A percentile compares a stretch with the other conserved stretches of the same genome.
Conservation (phyloP, 1,140 invertebrate genomes). For the Drosophila cardini region DNA sequence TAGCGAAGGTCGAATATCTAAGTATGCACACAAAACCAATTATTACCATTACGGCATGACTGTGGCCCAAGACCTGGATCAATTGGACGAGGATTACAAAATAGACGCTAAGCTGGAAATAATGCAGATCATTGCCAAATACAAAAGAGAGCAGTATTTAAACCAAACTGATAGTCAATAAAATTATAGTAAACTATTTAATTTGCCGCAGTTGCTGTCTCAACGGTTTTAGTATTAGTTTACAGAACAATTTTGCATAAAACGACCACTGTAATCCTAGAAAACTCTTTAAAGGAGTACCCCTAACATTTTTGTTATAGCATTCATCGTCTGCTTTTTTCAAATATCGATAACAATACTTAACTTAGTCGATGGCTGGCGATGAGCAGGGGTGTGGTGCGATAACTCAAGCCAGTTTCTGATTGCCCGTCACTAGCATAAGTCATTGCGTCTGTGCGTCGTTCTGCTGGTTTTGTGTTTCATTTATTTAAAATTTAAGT, state of each 20-base stretch:
- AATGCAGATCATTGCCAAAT: constrained; percentile 53
- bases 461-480: constrained; percentile 52
- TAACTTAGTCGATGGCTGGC: background rate
- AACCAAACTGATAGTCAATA: constrained; percentile 25
- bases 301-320: too few relatives aligned
- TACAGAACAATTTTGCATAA: too few relatives aligned
- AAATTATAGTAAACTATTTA: background rate
- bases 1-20: constrained; percentile 2
- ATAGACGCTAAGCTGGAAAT: constrained; percentile 47
- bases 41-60: constrained; percentile 52
- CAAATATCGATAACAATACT: constrained; percentile 16
- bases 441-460: constrained; percentile 47
- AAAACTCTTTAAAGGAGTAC: too few relatives aligned
- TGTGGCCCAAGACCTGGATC: constrained; percentile 39
- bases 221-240: too few relatives aligned
- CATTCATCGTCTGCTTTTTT: background rate
- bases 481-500: constrained; percentile 52
- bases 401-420: constrained; percentile 42
- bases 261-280: too few relatives aligned
- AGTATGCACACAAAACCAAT: constrained; percentile 15
- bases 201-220: too few relatives aligned
- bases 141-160: constrained; percentile 45
- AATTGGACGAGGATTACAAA: constrained; percentile 45
- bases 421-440: constrained; percentile 44
- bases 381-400: constrained; percentile 46